Base-by-base conservation (phyloP, 2,888 invertebrate genomes). In the Leucophenga montana region DNA sequence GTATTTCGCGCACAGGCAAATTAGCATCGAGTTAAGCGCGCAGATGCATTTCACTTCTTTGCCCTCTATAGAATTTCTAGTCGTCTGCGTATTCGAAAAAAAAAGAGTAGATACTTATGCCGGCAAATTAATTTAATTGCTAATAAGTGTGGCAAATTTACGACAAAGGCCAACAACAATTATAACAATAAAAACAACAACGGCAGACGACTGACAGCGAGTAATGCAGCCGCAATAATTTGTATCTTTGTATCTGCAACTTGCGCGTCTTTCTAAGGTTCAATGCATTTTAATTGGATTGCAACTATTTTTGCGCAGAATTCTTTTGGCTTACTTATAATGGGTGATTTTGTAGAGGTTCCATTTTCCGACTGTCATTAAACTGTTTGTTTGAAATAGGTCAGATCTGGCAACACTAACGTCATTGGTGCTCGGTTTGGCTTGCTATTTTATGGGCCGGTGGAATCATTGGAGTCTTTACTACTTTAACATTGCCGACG, bases 231-330 rank as follows among this genome's bases (percentile, higher is more conserved):
- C 71, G 69, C 74, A 77, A 69, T 50, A 74, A 74, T 75, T 75
- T 77, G 73, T 72, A 71, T 71, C 69, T 73, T 76, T 68, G 53
- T 65, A 27, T 54, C 69, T 71, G 53, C 56, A 22, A 11, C 31
- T 22, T 61, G 33, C 31, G 16, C 44, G 46, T 71, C 27, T 20
- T 46, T 11, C 69, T 71, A 74, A 68, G 86, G 88, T 86, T 87
- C 87, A 86, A 79, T 85, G 84, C 82, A 84, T 85, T 87, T 87
- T 88, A 87, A 88, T 87, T 88, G 86, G 86, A 76, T 75, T 78
- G 69, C 61, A 11, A 66, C 31, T 64, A 54, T 39, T 39, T 39
- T 39, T 8, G 39, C 39, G 11, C 39, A 39, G 39, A 39, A 39
- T 39, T 39, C 39, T 39, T 27, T 39, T 39, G 39, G 39, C 11